Evolutionary conservation across 2,888 invertebrate species (phyloP).

Genomic region (Hyposoter didymator): DNA sequence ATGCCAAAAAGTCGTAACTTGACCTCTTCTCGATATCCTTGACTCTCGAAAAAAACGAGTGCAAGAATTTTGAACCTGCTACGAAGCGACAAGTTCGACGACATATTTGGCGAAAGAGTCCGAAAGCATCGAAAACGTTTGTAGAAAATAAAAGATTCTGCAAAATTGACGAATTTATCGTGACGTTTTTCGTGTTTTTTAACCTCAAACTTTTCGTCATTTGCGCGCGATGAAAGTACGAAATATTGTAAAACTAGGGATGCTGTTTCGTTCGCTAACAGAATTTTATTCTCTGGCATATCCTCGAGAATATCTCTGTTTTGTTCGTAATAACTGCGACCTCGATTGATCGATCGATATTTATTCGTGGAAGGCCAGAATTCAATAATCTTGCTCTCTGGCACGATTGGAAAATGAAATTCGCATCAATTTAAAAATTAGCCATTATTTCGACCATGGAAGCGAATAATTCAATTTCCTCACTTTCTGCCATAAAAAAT

Average conservation of each 20-base stretch:
- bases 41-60: neutral
- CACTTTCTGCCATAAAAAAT: neutral
- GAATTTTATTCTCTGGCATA: neutral
- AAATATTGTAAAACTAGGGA: neutral
- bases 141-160: neutral
- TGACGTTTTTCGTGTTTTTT: neutral
- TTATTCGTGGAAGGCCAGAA: conserved; percentile 12
- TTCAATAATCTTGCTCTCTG: neutral
- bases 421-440: neutral
- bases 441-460: neutral
- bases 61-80: neutral
- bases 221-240: neutral
- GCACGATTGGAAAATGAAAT: conserved; percentile 1
- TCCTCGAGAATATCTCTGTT: neutral
- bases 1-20: neutral
- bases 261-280: neutral
- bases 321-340: conserved; percentile 5
- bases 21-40: neutral
- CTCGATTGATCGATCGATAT: conserved; percentile 18
- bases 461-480: neutral
- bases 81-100: neutral
- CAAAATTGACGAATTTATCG: neutral
- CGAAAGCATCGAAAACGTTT: neutral
- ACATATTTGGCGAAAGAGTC: neutral
- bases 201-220: neutral